Evolutionary conservation across 2,888 invertebrate species (phyloP).

Genomic region (Stegana nigrithorax): DNA sequence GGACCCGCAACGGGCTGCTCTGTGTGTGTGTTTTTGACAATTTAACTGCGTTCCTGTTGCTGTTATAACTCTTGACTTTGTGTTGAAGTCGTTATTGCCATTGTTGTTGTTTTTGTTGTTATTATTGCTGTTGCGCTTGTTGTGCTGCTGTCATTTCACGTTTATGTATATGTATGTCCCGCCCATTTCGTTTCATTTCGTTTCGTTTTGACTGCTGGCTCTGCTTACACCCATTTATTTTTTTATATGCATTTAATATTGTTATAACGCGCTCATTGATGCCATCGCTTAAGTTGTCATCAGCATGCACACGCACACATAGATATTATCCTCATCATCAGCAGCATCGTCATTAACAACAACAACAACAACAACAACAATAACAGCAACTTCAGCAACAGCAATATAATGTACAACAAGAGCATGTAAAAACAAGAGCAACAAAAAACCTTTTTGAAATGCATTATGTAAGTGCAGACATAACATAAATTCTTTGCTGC

Average conservation of each 20-base stretch:
- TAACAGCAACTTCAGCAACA: neutral
- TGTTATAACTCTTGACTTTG: neutral
- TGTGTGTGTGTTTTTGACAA: slow-evolving; percentile 47
- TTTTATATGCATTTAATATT: slow-evolving; percentile 36
- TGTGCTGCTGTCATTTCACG: slow-evolving; percentile 46
- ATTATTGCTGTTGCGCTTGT: slow-evolving; percentile 27
- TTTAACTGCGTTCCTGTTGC: slow-evolving; percentile 46
- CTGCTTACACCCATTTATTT: too few species aligned
- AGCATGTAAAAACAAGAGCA: too few species aligned
- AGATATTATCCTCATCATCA: neutral
- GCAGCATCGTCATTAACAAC: neutral
- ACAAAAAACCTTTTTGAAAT: slow-evolving; percentile 9
- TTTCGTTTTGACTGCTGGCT: too few species aligned
- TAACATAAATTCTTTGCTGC: slow-evolving; percentile 37
- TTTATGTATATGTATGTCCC: slow-evolving; percentile 38
- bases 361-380: neutral
- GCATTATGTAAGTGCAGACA: slow-evolving; percentile 33
- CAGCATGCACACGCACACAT: too few species aligned
- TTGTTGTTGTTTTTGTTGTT: slow-evolving; percentile 26
- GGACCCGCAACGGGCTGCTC: too few species aligned
- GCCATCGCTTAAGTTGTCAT: too few species aligned
- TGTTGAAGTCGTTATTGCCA: slow-evolving; percentile 18
- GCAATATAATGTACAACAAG: too few species aligned
- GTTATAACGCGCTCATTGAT: slow-evolving; percentile 3
- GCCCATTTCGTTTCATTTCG: slow-evolving; percentile 38